These are phyloP conservation scores for Orientallactaga sibirica DNA, from an alignment of 2,797 vertebrate species.

Conservation along the genomic window DNA sequence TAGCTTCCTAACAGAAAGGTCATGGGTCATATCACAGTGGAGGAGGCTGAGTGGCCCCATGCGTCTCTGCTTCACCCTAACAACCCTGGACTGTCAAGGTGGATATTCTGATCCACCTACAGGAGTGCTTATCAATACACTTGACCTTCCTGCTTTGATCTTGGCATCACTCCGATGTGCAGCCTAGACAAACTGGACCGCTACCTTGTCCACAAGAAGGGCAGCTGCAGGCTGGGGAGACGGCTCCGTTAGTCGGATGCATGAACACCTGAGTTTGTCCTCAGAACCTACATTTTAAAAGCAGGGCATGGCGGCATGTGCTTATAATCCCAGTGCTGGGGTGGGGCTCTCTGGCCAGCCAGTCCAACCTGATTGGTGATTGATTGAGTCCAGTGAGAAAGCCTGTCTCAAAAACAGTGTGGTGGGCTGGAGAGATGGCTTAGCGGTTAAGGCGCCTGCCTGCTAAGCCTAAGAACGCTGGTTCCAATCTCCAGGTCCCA, in stretches of 20 bases:
- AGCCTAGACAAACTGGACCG: background rate
- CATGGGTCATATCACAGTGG: rapidly evolving
- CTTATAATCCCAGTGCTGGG: background rate
- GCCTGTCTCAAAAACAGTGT: background rate
- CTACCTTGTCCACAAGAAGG: background rate
- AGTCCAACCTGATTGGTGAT: background rate
- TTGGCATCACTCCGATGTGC: background rate
- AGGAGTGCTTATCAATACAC: background rate
- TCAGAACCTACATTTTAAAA: background rate
- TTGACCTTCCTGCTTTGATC: background rate
- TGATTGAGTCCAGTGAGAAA: background rate
- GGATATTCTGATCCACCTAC: background rate
- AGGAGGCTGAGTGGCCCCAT: background rate
- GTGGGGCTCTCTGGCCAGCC: background rate
- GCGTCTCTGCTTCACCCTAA: background rate
- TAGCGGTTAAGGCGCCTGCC: no score
- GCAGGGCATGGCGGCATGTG: background rate
- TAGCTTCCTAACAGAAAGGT: no score
- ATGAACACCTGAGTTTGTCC: background rate
- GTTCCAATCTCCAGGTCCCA: no score
- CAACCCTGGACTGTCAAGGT: background rate
- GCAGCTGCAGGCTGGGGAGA: background rate
- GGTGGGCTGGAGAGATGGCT: no score
- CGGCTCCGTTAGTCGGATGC: background rate
- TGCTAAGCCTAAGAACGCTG: no score